Evolutionary conservation across 2,113 vertebrate species (phyloP), one percentile per base, ranked within the genome.

Genomic region (Ascaphus truei): DNA sequence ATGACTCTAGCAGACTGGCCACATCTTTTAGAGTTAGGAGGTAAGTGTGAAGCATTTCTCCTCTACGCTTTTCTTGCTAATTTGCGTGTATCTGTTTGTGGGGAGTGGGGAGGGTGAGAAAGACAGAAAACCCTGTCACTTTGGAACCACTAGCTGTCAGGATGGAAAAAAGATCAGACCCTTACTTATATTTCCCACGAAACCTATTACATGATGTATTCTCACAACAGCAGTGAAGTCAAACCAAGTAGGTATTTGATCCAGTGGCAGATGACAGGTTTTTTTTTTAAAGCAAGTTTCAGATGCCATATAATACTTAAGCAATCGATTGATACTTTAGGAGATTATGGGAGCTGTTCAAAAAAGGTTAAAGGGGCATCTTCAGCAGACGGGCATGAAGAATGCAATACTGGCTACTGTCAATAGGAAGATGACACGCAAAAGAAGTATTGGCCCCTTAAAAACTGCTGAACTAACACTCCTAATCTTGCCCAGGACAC

Each of bases 381-480:
- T 80, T 77, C 76, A 79, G 75, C 75, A 27, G 62, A 76, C 77
- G 76, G 74, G 71, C 74, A 76, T 71, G 73, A 73, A 80, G 77
- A 79, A 80, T 82, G 73, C 76, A 77, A 75, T 83, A 75, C 71
- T 60, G 33, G 47, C 69, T 76, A 72, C 79, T 79, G 80, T 80
- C 84, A 80, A 79, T 80, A 75, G 75, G 16, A 59, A 77, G 77
- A 75, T 85, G 86, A 86, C 83, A 81, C 80, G 76, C 47, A 61
- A 56, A 74, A 86, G 81, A 86, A 83, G 80, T 77, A 87, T 79
- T 55, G 63, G 34, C 77, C 73, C 56, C 71, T 80, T 75, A 60
- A 76, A 76, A 80, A 77, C 80, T 78, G 87, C 89, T 83, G 86
- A 89, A 90, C 88, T 87, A 90, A 90, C 83, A 71, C 80, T 81